Evolutionary conservation across 2,113 vertebrate species (phyloP).

Genomic region (Sterna hirundo): DNA sequence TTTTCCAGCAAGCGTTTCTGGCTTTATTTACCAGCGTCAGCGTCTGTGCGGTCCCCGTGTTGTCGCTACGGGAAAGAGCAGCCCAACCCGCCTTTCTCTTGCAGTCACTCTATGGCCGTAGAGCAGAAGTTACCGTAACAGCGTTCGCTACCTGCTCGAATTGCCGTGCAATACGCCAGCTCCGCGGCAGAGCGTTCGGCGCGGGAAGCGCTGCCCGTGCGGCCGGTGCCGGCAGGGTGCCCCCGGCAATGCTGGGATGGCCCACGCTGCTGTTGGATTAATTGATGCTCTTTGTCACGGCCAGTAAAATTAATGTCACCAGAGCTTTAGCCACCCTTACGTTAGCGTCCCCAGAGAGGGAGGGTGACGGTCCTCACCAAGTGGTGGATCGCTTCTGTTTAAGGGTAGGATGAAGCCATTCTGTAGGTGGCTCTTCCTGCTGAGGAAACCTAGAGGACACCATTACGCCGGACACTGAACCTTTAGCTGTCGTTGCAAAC

Average conservation of each 20-base stretch:
- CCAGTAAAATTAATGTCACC: neutral
- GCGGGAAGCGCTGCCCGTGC: neutral
- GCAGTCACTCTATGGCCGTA: neutral
- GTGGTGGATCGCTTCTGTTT: neutral
- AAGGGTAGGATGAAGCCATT: neutral
- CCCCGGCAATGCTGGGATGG: neutral
- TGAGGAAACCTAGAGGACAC: neutral
- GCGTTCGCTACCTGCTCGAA: neutral
- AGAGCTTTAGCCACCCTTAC: neutral
- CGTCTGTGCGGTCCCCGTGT: neutral
- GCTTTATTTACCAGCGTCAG: neutral
- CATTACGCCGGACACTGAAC: too few relatives aligned
- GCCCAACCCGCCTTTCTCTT: neutral
- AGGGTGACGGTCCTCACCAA: neutral
- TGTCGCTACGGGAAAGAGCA: neutral
- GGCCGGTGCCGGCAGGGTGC: neutral
- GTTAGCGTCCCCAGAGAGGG: neutral
- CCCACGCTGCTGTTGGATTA: neutral
- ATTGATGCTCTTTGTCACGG: neutral
- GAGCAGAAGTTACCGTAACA: neutral
- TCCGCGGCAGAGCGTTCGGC: neutral
- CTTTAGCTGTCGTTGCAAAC: neutral
- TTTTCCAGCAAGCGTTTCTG: neutral
- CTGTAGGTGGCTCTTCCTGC: neutral
- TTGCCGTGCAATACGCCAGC: neutral